phyloP scores from a whole-genome alignment of 2,888 invertebrate genomes.

The Embidobia sp. region DNA sequence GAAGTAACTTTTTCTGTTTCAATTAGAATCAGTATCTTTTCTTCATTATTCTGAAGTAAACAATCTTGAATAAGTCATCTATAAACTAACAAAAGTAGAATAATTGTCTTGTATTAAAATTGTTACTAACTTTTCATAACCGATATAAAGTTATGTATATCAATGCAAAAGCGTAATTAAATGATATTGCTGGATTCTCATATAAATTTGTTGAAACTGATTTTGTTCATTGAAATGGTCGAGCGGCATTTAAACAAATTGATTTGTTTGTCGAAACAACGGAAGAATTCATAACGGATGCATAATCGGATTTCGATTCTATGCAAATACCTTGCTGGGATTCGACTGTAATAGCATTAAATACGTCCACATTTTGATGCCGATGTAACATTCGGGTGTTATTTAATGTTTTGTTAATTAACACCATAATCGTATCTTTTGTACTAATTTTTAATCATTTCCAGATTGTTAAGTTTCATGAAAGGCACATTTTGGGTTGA shows the following conservation, averaged over 20 bases:
- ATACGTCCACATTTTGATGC: constrained; percentile 16
- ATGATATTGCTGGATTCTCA: too few relatives aligned
- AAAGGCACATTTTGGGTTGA: too few relatives aligned
- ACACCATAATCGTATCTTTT: neutral
- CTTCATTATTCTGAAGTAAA: too few relatives aligned
- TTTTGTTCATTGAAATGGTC: constrained; percentile 28
- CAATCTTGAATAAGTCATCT: too few relatives aligned
- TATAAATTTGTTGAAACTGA: constrained; percentile 16
- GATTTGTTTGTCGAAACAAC: constrained; percentile 35
- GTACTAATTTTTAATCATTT: neutral
- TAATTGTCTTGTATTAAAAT: too few relatives aligned
- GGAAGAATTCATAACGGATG: constrained; percentile 34
- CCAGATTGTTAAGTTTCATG: too few relatives aligned
- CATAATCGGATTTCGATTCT: constrained; percentile 41
- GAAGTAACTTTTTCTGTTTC: too few relatives aligned
- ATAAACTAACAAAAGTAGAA: too few relatives aligned
- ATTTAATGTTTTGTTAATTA: constrained; percentile 2
- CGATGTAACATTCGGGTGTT: neutral
- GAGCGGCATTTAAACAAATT: constrained; percentile 33
- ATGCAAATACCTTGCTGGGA: constrained; percentile 24
- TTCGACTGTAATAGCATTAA: constrained; percentile 26
- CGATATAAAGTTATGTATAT: too few relatives aligned
- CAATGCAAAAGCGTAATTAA: too few relatives aligned
- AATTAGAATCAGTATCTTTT: too few relatives aligned
- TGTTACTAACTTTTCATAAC: too few relatives aligned